Base-by-base conservation (phyloP, 2,797 vertebrate species). In the Mormyrops boulengeri region DNA sequence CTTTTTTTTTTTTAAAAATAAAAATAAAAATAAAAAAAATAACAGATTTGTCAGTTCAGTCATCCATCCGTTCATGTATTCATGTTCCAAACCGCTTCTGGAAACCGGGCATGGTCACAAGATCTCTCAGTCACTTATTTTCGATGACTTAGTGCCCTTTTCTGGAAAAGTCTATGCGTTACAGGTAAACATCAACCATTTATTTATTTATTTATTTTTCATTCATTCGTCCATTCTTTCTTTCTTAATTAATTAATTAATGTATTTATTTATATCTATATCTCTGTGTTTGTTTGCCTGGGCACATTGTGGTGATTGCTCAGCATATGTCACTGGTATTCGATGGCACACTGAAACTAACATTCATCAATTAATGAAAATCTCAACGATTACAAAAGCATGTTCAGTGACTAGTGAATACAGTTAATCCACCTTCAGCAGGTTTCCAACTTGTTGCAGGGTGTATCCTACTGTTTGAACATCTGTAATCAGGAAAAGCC, bases 371-470 rank as follows among this genome's bases (percentile, higher is more conserved):
- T 86, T 30, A 30, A 9, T 85, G 44, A 30, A 34, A 86, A 30
- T 49, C 11, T 49, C 2, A 34, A 6, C 22, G 12, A 80, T 80
- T 86, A 19, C 34, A 41, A 60, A 55, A 12, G 52, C 14, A 60
- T 57, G 53, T 41, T 30, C 17, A 62, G 30, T 87, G 53, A n/a
- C 17, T 87, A n/a, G 34, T 2, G 52, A 57, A 87, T 60, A 3
- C 52, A 30, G 8, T 38, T 30, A 80, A 87, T 17, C 53, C 26
- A 53, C 52, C 52, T 57, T n/a, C 52, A 88, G 86, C 89, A 88
- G 89, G 89, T 90, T 38, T n/a, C 22, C 57, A 84, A 90, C 89
- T 88, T 90, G 89, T 90, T 90, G 89, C 86, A 49, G 53, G 22
- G 22, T 30, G 12, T 30, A 41, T 80, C 14, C 55, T 38, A 38